Conservation (phyloP, 2,888 invertebrate genomes). For the Leucophenga montana region DNA sequence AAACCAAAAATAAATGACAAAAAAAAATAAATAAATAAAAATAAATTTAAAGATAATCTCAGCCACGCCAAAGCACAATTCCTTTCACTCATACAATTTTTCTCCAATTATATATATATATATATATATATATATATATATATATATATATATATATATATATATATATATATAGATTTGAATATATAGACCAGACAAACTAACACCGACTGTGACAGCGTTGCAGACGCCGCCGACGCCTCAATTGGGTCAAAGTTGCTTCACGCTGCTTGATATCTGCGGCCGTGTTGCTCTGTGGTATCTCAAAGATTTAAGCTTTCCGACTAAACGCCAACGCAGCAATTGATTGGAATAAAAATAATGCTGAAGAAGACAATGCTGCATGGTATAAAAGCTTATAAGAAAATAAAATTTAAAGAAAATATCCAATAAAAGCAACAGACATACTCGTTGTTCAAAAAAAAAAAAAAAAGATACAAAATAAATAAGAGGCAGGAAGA, state of each 20-base stretch:
- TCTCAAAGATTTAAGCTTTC: conserved; percentile 14
- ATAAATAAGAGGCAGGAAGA: conserved; percentile 18
- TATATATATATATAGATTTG: too few relatives aligned
- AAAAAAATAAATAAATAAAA: conserved; percentile 1
- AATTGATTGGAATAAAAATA: conserved; percentile 37
- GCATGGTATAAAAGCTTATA: conserved; percentile 39
- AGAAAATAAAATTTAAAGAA: conserved; percentile 13
- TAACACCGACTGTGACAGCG: background rate
- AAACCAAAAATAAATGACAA: background rate
- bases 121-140: too few relatives aligned
- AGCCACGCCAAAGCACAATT: background rate
- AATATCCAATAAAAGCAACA: conserved; percentile 13
- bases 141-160: too few relatives aligned
- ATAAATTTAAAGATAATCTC: conserved; percentile 7
- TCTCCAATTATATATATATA: background rate
- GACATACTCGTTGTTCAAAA: background rate
- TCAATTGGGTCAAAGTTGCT: conserved; percentile 53
- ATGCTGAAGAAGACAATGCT: conserved; percentile 42
- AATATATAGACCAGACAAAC: too few relatives aligned
- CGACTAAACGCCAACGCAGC: conserved; percentile 49
- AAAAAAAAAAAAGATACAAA: conserved; percentile 7
- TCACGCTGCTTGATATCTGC: background rate
- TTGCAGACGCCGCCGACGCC: background rate
- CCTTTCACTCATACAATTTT: conserved; percentile 10
- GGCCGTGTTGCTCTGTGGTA: background rate